Evolutionary conservation across 2,888 invertebrate genomes (phyloP).

Genomic region (Idaea biselata): DNA sequence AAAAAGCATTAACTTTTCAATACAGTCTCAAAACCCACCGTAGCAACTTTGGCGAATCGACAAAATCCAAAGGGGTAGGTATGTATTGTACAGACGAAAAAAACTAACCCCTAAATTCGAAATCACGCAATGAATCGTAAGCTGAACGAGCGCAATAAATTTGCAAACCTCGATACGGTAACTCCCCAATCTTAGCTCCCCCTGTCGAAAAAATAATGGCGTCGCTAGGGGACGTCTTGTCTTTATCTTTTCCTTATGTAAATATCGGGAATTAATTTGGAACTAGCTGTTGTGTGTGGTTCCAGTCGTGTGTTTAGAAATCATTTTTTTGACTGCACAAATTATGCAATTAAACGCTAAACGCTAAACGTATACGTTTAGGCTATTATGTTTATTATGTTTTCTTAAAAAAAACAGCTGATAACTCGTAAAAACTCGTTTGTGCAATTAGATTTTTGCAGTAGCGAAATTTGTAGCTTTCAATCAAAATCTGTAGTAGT

Average conservation of each 20-base stretch:
- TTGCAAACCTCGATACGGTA: slow-evolving; percentile 58
- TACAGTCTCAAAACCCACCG: not conserved
- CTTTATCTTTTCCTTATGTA: slow-evolving; percentile 80
- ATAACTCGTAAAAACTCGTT: too few species aligned
- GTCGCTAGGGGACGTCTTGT: slow-evolving; percentile 58
- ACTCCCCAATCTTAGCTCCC: slow-evolving; percentile 54
- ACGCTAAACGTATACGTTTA: too few species aligned
- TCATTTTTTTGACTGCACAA: too few species aligned
- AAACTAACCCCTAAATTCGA: slow-evolving; percentile 41
- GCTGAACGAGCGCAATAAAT: slow-evolving; percentile 69
- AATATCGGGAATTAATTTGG: slow-evolving; percentile 46
- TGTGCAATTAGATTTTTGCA: too few species aligned
- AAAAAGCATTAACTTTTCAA: not conserved
- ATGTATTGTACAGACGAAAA: slow-evolving; percentile 14
- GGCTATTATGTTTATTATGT: too few species aligned
- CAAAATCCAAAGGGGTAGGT: not conserved
- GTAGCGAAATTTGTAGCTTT: too few species aligned
- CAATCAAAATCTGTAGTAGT: too few species aligned
- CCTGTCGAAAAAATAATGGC: slow-evolving; percentile 72
- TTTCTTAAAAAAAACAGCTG: too few species aligned
- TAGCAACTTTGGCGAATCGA: slow-evolving; percentile 14
- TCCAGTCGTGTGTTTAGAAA: not conserved
- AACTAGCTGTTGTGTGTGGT: not conserved
- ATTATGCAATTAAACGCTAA: too few species aligned
- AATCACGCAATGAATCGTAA: slow-evolving; percentile 70